Conservation (phyloP, 2,888 invertebrate species). For the Hypercompe scribonia region DNA sequence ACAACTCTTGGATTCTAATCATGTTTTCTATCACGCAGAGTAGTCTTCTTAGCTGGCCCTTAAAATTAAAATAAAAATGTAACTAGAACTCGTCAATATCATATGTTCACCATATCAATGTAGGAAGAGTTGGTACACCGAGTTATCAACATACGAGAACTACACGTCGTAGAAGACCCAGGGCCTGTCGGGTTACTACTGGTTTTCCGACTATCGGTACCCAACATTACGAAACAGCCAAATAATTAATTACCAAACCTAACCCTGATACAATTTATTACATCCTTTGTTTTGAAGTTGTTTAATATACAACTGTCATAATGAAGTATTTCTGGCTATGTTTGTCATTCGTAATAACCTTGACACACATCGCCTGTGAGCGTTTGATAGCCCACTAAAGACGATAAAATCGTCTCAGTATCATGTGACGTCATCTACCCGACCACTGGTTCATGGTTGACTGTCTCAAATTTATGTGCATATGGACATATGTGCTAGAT, state of each 20-base stretch:
- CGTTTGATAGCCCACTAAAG: conserved; percentile 21
- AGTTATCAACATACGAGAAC: too few relatives aligned
- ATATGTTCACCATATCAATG: too few relatives aligned
- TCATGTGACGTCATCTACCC: conserved; percentile 31
- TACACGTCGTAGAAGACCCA: too few relatives aligned
- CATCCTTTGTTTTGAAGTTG: background rate
- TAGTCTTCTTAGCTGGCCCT: too few relatives aligned
- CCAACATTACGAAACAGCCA: too few relatives aligned
- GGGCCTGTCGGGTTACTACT: too few relatives aligned
- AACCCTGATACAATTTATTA: background rate
- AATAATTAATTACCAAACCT: background rate
- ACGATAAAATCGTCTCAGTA: conserved; percentile 18
- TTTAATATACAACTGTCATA: background rate
- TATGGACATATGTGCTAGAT: background rate
- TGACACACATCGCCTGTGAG: conserved; percentile 35
- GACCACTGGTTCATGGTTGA: conserved; percentile 1
- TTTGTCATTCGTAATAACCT: conserved; percentile 28
- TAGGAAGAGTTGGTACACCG: too few relatives aligned
- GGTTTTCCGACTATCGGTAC: too few relatives aligned
- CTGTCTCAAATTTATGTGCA: conserved; percentile 2
- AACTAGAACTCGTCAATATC: too few relatives aligned
- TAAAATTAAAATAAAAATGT: too few relatives aligned
- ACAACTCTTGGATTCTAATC: too few relatives aligned
- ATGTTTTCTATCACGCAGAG: too few relatives aligned
- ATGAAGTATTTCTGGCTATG: background rate